Conservation (phyloP, 2,888 invertebrate species). For the Aspidiotus destructor region DNA sequence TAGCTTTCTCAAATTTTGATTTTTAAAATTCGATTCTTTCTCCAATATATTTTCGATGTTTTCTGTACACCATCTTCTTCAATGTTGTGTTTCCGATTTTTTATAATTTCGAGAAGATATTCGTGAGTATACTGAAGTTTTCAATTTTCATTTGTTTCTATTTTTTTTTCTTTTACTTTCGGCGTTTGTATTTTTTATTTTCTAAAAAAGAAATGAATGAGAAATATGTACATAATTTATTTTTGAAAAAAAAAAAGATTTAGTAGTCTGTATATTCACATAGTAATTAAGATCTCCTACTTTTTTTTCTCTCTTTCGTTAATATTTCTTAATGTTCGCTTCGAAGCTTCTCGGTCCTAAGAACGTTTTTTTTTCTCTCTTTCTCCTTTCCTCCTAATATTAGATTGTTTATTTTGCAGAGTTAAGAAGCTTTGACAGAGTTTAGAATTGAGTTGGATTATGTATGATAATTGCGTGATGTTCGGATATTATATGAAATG, state of each 20-base stretch:
- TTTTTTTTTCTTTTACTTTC: background rate
- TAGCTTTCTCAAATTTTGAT: no score
- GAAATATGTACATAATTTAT: background rate
- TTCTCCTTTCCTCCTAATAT: background rate
- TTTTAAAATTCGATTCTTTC: no score
- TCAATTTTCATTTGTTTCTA: background rate
- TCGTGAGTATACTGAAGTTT: background rate
- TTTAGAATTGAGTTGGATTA: no score
- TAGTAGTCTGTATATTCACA: background rate
- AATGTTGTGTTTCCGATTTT: no score
- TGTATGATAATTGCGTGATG: no score
- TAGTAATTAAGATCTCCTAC: background rate
- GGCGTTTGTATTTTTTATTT: background rate
- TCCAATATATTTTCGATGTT: no score
- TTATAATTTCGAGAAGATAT: background rate
- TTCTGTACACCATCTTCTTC: no score
- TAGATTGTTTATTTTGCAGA: no score
- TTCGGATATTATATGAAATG: no score
- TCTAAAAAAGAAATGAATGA: background rate
- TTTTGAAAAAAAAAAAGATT: background rate
- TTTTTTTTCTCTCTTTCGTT: background rate
- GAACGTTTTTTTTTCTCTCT: background rate
- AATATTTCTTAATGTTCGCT: background rate
- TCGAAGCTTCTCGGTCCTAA: background rate
- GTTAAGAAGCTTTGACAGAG: no score